phyloP scores from a whole-genome alignment of 2,888 invertebrate species.

The Ypsolopha sequella region DNA sequence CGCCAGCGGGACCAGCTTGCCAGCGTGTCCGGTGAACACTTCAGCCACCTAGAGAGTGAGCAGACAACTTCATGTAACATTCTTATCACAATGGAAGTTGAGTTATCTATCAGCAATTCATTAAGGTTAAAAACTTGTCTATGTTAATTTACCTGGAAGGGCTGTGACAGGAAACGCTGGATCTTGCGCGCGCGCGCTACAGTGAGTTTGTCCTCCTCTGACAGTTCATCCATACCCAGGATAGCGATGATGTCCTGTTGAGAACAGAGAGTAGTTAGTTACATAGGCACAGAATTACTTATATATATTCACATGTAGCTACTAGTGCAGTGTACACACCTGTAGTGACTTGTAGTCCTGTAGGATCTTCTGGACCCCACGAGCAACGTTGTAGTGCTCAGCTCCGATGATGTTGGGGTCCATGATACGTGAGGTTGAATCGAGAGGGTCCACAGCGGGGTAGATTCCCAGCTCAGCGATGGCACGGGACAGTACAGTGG shows the following conservation, averaged over 20 bases:
- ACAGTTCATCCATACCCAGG: constrained; percentile 90
- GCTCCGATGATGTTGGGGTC: constrained; percentile 92
- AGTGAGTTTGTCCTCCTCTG: constrained; percentile 88
- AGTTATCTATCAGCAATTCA: background rate
- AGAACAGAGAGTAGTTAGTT: constrained; percentile 20
- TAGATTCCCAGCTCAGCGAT: constrained; percentile 95
- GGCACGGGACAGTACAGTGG: constrained; percentile 92
- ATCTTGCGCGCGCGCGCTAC: constrained; percentile 88
- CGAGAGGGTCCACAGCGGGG: constrained; percentile 96
- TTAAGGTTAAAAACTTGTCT: background rate
- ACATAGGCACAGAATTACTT: no score
- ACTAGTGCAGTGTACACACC: constrained; percentile 28
- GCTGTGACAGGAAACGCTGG: constrained; percentile 88
- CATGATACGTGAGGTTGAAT: constrained; percentile 95
- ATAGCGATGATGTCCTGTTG: constrained; percentile 85
- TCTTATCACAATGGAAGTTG: no score
- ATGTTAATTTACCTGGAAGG: constrained; percentile 72
- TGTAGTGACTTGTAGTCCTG: constrained; percentile 82
- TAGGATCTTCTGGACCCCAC: constrained; percentile 93
- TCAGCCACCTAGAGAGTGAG: constrained; percentile 77
- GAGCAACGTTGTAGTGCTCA: constrained; percentile 91
- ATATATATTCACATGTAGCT: no score
- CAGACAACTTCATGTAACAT: no score
- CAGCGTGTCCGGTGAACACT: constrained; percentile 93
- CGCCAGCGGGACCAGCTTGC: constrained; percentile 88